Evolutionary conservation across 2,797 vertebrate species (phyloP).

Genomic region (Podarcis lilfordi): DNA sequence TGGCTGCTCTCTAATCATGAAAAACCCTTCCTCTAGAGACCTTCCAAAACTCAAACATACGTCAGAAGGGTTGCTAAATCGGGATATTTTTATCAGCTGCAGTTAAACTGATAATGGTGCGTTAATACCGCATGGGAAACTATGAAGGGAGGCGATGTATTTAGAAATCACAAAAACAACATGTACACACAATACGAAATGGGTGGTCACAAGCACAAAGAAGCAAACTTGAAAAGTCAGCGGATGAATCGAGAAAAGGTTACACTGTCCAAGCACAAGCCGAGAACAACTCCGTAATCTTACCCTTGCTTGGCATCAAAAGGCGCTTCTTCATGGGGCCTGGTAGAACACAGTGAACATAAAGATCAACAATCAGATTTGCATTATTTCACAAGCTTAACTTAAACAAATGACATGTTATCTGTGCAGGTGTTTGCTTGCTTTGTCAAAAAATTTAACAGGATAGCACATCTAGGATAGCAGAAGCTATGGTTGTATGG

Average conservation of each 20-base stretch:
- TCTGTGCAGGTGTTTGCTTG: constrained; percentile 4
- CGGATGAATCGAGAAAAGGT: constrained; percentile 67
- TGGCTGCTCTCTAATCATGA: background rate
- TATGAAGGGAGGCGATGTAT: constrained; percentile 52
- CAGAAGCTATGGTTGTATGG: background rate
- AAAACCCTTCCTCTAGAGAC: background rate
- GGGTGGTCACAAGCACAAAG: constrained; percentile 68
- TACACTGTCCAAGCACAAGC: constrained; percentile 68
- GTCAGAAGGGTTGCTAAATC: background rate
- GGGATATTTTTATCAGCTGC: background rate
- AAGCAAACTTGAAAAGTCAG: constrained; percentile 59
- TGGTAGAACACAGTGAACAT: constrained; percentile 77
- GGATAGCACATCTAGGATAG: background rate
- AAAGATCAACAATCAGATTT: constrained; percentile 75
- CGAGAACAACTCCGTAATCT: constrained; percentile 73
- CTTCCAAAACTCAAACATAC: background rate
- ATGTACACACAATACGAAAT: constrained; percentile 70
- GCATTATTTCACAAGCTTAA: constrained; percentile 60
- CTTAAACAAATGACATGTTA: constrained; percentile 51
- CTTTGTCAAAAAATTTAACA: background rate
- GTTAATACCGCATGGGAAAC: constrained; percentile 41
- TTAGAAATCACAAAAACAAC: constrained; percentile 66
- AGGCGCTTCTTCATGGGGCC: constrained; percentile 86
- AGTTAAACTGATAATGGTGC: background rate
- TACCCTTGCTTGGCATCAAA: constrained; percentile 86